These are phyloP conservation scores for Tryphoninae sp. DNA, from an alignment of 2,888 invertebrate species.

Conservation along the genomic window DNA sequence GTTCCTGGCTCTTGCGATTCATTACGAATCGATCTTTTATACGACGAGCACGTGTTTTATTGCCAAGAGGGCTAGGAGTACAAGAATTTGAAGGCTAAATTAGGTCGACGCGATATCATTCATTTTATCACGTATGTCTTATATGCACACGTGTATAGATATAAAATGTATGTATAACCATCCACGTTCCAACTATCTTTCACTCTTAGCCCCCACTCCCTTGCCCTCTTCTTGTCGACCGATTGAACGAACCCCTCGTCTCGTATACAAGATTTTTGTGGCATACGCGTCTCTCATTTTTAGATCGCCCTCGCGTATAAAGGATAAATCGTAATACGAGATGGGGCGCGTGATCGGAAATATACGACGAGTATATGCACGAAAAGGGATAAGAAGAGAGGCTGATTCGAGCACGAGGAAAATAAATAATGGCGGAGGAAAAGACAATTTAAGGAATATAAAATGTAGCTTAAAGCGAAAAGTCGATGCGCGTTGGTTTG, in stretches of 20 bases:
- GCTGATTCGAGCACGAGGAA: not conserved
- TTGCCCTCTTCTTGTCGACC: no score
- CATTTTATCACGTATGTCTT: not conserved
- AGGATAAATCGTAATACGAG: conserved; percentile 48
- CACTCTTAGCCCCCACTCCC: no score
- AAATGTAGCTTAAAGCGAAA: no score
- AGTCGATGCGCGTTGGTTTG: no score
- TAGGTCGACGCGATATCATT: conserved; percentile 16
- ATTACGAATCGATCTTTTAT: conserved; percentile 35
- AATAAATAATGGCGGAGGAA: not conserved
- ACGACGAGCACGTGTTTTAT: not conserved
- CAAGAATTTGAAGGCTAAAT: conserved; percentile 11
- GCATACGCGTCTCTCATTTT: conserved; percentile 58
- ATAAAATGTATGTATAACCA: not conserved
- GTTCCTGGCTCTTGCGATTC: conserved; percentile 1
- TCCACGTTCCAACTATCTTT: not conserved
- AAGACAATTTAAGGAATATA: not conserved
- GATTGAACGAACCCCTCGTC: conserved; percentile 2
- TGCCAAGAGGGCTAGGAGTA: not conserved
- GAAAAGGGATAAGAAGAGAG: not conserved
- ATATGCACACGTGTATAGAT: no score
- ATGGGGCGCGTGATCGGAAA: conserved; percentile 26
- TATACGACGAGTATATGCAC: conserved; percentile 37
- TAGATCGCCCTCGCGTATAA: conserved; percentile 62
- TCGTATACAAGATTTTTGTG: conserved; percentile 61